These are phyloP conservation scores for Solenopsis invicta DNA, from an alignment of 1,140 invertebrate species.

Conservation along the genomic window DNA sequence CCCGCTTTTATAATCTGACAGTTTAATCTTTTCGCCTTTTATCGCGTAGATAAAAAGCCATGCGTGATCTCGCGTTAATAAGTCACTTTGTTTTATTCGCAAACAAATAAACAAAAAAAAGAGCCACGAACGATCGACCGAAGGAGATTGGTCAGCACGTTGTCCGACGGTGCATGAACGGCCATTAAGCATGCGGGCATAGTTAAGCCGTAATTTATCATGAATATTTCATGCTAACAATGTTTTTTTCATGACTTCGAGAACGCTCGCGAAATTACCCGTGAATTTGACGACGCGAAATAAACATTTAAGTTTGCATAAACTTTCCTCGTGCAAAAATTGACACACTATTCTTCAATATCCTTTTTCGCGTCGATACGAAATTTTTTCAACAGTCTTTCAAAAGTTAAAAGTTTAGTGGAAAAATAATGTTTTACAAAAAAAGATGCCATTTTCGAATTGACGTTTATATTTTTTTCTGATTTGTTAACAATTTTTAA, in stretches of 20 bases:
- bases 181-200: background rate
- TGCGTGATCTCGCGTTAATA: slow-evolving; percentile 5
- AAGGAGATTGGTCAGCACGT: slow-evolving; percentile 16
- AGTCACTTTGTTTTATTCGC: slow-evolving; percentile 12
- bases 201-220: slow-evolving; percentile 1
- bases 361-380: background rate
- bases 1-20: slow-evolving; percentile 2
- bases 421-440: background rate
- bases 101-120: slow-evolving; percentile 22
- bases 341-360: background rate
- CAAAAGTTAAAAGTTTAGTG: background rate
- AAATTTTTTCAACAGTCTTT: background rate
- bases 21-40: slow-evolving; percentile 23
- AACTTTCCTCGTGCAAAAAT: background rate
- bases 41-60: background rate
- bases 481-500: background rate
- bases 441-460: background rate
- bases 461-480: background rate
- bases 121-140: background rate
- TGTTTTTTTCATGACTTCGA: slow-evolving; percentile 33
- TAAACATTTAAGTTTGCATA: background rate
- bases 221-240: slow-evolving; percentile 2
- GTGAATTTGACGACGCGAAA: background rate
- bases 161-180: slow-evolving; percentile 36
- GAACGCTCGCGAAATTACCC: slow-evolving; percentile 7